phyloP scores from a whole-genome alignment of 1,140 invertebrate genomes.

The Cydia splendana region DNA sequence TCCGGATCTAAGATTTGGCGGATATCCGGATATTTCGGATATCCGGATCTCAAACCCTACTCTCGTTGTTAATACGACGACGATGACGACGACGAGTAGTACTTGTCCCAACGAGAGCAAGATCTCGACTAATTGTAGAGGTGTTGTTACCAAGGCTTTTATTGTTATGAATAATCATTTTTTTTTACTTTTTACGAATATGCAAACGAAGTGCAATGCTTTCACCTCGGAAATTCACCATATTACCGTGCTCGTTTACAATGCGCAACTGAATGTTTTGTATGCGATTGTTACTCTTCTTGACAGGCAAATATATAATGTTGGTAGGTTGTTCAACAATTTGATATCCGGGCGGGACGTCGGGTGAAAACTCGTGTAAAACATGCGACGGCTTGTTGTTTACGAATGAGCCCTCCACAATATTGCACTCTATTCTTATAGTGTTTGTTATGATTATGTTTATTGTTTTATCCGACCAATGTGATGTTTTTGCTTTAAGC shows the following conservation, averaged over 20 bases:
- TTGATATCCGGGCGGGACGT: background rate
- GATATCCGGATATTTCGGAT: no score
- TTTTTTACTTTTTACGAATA: background rate
- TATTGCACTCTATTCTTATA: no score
- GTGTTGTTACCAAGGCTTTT: background rate
- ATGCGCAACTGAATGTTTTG: background rate
- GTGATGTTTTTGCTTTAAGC: no score
- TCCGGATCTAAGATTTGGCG: no score
- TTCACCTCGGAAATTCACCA: background rate
- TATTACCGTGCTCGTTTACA: background rate
- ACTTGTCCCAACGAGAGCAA: background rate
- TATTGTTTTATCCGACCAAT: no score
- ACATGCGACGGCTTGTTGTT: constrained; percentile 9
- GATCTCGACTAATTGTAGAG: background rate
- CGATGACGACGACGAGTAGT: no score
- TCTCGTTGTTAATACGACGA: no score
- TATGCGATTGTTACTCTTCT: background rate
- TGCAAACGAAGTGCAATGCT: background rate
- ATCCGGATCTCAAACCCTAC: no score
- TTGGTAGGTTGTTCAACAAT: background rate
- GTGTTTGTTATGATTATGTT: no score
- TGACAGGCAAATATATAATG: background rate
- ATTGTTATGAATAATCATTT: constrained; percentile 3
- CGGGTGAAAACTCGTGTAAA: constrained; percentile 1
- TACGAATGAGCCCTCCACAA: no score